phyloP scores from a whole-genome alignment of 1,140 invertebrate genomes.

The Coptotermes formosanus region DNA sequence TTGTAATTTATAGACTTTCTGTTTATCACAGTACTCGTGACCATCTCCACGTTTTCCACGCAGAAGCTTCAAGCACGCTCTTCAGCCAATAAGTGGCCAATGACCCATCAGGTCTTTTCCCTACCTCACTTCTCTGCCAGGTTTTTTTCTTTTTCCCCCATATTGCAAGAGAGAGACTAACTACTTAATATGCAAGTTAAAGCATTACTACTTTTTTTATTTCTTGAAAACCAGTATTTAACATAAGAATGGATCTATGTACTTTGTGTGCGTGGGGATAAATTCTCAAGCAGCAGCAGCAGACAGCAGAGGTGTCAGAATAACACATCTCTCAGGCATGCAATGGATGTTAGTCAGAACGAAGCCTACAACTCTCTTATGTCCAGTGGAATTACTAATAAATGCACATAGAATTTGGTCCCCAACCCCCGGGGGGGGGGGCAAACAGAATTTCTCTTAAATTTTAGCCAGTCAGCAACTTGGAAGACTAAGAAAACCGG shows the following conservation, averaged over 20 bases:
- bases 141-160: background rate
- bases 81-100: background rate
- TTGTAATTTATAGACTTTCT: background rate
- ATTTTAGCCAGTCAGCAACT: background rate
- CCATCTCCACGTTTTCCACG: background rate
- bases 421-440: background rate
- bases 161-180: background rate
- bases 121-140: background rate
- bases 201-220: slow-evolving; percentile 11
- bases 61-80: background rate
- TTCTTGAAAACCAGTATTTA: slow-evolving; percentile 17
- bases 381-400: background rate
- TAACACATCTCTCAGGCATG: slow-evolving; percentile 5
- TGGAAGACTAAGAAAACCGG: background rate
- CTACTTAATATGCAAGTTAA: slow-evolving; percentile 17
- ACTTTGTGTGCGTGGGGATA: background rate
- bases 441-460: background rate
- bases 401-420: background rate
- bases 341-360: background rate
- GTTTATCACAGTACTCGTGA: background rate
- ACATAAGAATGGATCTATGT: slow-evolving; percentile 16
- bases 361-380: background rate
- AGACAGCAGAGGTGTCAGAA: background rate
- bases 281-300: background rate
- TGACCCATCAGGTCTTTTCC: background rate